Percentiles rank a stretch among this genome's conserved stretches.
phyloP scores from a whole-genome alignment of 2,888 invertebrate genomes.

The Drosophila incognita region DNA sequence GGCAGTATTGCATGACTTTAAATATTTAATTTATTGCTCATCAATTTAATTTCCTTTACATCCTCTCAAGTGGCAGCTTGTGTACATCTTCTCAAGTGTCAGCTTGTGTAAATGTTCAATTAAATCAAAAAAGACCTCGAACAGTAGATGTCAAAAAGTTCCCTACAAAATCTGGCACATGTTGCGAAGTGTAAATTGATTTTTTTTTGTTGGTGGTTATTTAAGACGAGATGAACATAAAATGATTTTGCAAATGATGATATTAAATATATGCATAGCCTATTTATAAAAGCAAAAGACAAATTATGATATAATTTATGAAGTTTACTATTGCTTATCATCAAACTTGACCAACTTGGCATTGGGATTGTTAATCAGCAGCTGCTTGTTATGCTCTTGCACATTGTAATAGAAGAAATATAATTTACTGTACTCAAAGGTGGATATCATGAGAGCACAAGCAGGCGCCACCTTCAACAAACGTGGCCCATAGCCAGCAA shows the following conservation, averaged over 20 bases:
- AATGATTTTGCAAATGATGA: not conserved
- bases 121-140: constrained; percentile 39
- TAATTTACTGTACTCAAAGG: constrained; percentile 97
- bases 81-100: constrained; percentile 45
- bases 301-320: not conserved
- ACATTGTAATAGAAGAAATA: constrained; percentile 90
- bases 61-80: constrained; percentile 48
- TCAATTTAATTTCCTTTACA: constrained; percentile 50
- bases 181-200: constrained; percentile 32
- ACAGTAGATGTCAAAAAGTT: constrained; percentile 16
- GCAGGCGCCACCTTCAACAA: constrained; percentile 98
- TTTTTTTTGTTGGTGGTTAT: constrained; percentile 28
- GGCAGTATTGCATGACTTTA: constrained; percentile 16
- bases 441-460: constrained; percentile 99
- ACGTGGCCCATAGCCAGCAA: constrained; percentile 94
- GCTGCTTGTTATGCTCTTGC: constrained; percentile 81
- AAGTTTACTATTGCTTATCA: constrained; percentile 50
- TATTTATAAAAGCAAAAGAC: constrained; percentile 29
- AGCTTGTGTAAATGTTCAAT: constrained; percentile 58
- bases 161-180: not conserved
- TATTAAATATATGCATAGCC: constrained; percentile 22
- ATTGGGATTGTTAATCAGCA: constrained; percentile 59
- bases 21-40: constrained; percentile 30
- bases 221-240: constrained; percentile 5
- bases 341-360: constrained; percentile 49